Percentiles rank a stretch among this genome's conserved stretches.
phyloP scores from a whole-genome alignment of 1,140 invertebrate genomes.

The Trypoxylus dichotomus region DNA sequence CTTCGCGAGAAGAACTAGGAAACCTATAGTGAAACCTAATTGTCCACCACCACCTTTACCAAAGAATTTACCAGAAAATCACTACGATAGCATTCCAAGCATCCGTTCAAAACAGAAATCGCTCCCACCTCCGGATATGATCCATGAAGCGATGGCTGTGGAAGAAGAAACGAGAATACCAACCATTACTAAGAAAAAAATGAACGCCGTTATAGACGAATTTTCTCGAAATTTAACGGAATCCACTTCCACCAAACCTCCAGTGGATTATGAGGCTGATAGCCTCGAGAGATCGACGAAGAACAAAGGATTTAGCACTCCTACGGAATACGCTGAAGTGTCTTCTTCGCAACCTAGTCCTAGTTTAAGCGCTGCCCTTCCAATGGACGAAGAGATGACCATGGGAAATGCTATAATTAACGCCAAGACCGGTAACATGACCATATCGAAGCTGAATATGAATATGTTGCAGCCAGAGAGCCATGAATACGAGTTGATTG shows the following conservation, averaged over 20 bases:
- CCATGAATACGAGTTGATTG: constrained; percentile 56
- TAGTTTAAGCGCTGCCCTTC: constrained; percentile 67
- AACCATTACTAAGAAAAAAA: constrained; percentile 59
- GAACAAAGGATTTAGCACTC: constrained; percentile 57
- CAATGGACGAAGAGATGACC: constrained; percentile 76
- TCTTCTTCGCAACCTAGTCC: constrained; percentile 70
- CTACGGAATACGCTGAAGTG: constrained; percentile 64
- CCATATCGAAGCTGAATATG: constrained; percentile 57
- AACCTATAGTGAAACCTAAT: constrained; percentile 34
- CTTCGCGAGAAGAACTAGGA: not conserved
- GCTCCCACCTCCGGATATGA: constrained; percentile 58
- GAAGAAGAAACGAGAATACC: constrained; percentile 49
- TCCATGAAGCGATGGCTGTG: constrained; percentile 63
- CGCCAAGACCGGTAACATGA: constrained; percentile 62
- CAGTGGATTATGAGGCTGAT: constrained; percentile 74
- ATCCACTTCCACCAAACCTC: constrained; percentile 36
- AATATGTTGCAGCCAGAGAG: constrained; percentile 41
- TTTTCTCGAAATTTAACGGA: constrained; percentile 49
- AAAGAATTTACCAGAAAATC: constrained; percentile 40
- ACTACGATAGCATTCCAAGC: constrained; percentile 41
- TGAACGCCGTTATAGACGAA: constrained; percentile 62
- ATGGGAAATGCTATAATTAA: constrained; percentile 71
- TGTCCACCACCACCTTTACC: constrained; percentile 38
- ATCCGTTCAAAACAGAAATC: constrained; percentile 26
- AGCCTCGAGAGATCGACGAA: constrained; percentile 68